Percentiles rank a stretch among this genome's conserved stretches.
These are phyloP conservation scores for Thymelicus acteon DNA, from an alignment of 2,888 invertebrate species.

Conservation along the genomic window DNA sequence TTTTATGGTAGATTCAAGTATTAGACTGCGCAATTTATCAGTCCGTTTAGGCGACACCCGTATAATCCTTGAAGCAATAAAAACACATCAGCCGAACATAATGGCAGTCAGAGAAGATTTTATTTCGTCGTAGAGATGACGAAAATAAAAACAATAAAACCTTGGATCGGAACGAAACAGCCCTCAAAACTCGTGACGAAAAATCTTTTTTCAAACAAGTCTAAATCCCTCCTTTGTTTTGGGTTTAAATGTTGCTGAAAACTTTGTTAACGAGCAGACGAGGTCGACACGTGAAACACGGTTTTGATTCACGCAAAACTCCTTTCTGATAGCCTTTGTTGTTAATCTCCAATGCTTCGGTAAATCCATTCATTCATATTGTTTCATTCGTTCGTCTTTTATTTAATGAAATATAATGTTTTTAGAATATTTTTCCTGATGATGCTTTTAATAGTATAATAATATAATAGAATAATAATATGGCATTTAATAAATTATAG, in stretches of 20 bases:
- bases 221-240: conserved; percentile 50
- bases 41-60: not conserved
- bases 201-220: conserved; percentile 41
- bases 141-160: conserved; percentile 38
- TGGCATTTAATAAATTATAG: too few species aligned
- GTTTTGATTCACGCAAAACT: conserved; percentile 6
- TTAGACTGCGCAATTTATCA: not conserved
- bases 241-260: conserved; percentile 49
- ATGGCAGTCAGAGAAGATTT: not conserved
- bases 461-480: too few species aligned
- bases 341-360: not conserved
- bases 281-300: conserved; percentile 13
- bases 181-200: conserved; percentile 19
- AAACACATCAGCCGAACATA: conserved; percentile 11
- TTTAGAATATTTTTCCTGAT: too few species aligned
- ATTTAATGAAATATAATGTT: too few species aligned
- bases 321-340: conserved; percentile 2
- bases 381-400: not conserved
- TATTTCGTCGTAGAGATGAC: conserved; percentile 18
- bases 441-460: too few species aligned
- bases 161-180: conserved; percentile 5
- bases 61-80: not conserved
- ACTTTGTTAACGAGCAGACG: conserved; percentile 5
- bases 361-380: not conserved
- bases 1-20: not conserved